Evolutionary conservation across 2,888 invertebrate species (phyloP).

Genomic region (Cerceris ruficornis): DNA sequence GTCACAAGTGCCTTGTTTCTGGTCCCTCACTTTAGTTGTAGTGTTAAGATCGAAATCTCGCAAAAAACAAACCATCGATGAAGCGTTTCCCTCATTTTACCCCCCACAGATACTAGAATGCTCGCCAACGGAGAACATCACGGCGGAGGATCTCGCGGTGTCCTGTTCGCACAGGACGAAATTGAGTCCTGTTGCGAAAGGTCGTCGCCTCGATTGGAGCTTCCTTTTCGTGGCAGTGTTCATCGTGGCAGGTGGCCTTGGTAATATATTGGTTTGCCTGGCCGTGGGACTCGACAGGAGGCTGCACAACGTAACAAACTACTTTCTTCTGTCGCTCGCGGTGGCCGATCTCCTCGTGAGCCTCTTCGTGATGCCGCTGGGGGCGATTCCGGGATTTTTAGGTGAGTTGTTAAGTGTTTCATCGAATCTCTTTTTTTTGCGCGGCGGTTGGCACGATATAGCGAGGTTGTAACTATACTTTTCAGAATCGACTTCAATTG

Average conservation of each 20-base stretch:
- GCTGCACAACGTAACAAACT: slow-evolving; percentile 97
- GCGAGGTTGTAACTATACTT: too few species aligned
- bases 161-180: slow-evolving; percentile 63
- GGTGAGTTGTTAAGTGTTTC: slow-evolving; percentile 85
- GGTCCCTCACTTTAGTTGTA: too few species aligned
- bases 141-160: slow-evolving; percentile 63
- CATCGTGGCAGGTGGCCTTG: slow-evolving; percentile 93
- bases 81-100: background rate
- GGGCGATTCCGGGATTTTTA: slow-evolving; percentile 95
- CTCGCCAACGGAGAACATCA: slow-evolving; percentile 53
- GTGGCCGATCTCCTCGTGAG: slow-evolving; percentile 97
- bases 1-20: too few species aligned
- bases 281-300: slow-evolving; percentile 95
- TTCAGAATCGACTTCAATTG: too few species aligned
- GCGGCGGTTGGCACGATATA: background rate
- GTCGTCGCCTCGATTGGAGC: slow-evolving; percentile 86
- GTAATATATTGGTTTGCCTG: slow-evolving; percentile 96
- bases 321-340: slow-evolving; percentile 95
- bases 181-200: slow-evolving; percentile 38
- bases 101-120: slow-evolving; percentile 70
- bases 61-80: background rate
- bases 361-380: slow-evolving; percentile 97
- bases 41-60: background rate
- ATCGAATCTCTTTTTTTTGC: background rate
- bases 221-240: slow-evolving; percentile 92